A percentile compares a stretch with the other conserved stretches of the same genome.
Evolutionary conservation across 2,888 invertebrate genomes (phyloP).

Genomic region (Drosophila putrida): DNA sequence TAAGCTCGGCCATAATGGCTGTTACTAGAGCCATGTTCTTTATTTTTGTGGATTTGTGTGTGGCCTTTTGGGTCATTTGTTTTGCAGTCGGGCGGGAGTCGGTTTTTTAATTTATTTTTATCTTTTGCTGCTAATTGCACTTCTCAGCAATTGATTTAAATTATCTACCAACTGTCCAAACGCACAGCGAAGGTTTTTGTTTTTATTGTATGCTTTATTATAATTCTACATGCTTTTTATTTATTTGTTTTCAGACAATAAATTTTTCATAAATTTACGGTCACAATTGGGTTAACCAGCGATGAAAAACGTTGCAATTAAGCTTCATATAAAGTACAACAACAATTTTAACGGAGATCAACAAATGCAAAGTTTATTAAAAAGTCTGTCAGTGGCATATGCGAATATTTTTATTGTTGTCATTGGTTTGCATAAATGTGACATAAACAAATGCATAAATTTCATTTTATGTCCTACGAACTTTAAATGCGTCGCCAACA

Average conservation of each 20-base stretch:
- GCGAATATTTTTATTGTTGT: conserved; percentile 61
- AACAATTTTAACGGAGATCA: conserved; percentile 5
- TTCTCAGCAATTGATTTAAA: conserved; percentile 80
- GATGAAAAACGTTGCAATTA: conserved; percentile 77
- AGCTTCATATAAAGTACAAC: conserved; percentile 59
- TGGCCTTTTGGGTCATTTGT: conserved; percentile 68
- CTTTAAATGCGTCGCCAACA: conserved; percentile 30
- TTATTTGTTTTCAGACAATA: conserved; percentile 54
- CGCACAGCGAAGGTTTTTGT: conserved; percentile 20
- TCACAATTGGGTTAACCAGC: conserved; percentile 73
- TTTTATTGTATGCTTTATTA: conserved; percentile 14
- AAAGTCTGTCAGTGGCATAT: conserved; percentile 76
- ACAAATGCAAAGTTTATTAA: conserved; percentile 65
- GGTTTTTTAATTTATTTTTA: conserved; percentile 69
- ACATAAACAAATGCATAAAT: conserved; percentile 74
- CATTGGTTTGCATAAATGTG: conserved; percentile 65
- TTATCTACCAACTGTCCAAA: conserved; percentile 67
- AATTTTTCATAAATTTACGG: conserved; percentile 78
- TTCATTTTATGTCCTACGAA: conserved; percentile 56
- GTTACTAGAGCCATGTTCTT: conserved; percentile 21
- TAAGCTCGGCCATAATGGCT: conserved; percentile 46
- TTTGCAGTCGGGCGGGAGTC: conserved; percentile 30
- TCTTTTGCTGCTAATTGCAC: conserved; percentile 78
- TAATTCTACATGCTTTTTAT: conserved; percentile 50
- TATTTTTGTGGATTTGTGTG: conserved; percentile 18